Evolutionary conservation across 1,140 invertebrate genomes (phyloP).

Genomic region (Sinonovacula constricta): DNA sequence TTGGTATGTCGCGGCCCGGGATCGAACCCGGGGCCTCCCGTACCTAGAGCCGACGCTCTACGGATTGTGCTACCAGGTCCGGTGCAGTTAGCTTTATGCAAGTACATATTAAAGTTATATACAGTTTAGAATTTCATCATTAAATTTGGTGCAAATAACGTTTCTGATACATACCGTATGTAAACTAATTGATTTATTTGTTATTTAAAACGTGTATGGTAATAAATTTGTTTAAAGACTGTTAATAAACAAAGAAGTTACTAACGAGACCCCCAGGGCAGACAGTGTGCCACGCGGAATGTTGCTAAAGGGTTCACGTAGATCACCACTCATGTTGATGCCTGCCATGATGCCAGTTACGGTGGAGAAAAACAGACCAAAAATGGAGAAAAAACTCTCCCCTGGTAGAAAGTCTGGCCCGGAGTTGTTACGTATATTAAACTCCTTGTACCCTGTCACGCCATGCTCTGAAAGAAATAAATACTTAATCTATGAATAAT

Average conservation of each 20-base stretch:
- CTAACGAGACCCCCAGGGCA: constrained; percentile 87
- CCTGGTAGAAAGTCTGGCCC: constrained; percentile 87
- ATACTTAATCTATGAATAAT: too few species aligned
- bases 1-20: too few species aligned
- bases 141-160: too few species aligned
- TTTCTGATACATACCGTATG: neutral
- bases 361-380: constrained; percentile 84
- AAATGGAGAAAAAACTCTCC: constrained; percentile 84
- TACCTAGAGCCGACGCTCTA: too few species aligned
- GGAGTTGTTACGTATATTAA: constrained; percentile 90
- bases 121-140: neutral
- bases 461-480: constrained; percentile 83
- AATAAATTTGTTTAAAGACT: too few species aligned
- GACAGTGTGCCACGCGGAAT: constrained; percentile 96
- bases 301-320: constrained; percentile 92
- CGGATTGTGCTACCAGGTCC: too few species aligned
- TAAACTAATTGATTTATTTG: neutral
- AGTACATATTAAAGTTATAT: neutral
- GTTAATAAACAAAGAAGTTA: constrained; percentile 4
- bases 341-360: constrained; percentile 89
- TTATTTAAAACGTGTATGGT: too few species aligned
- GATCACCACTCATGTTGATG: constrained; percentile 98
- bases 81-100: too few species aligned
- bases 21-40: too few species aligned
- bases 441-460: constrained; percentile 90